These are phyloP conservation scores for Lordiphosa mommai DNA, from an alignment of 1,140 invertebrate genomes.

Conservation along the genomic window DNA sequence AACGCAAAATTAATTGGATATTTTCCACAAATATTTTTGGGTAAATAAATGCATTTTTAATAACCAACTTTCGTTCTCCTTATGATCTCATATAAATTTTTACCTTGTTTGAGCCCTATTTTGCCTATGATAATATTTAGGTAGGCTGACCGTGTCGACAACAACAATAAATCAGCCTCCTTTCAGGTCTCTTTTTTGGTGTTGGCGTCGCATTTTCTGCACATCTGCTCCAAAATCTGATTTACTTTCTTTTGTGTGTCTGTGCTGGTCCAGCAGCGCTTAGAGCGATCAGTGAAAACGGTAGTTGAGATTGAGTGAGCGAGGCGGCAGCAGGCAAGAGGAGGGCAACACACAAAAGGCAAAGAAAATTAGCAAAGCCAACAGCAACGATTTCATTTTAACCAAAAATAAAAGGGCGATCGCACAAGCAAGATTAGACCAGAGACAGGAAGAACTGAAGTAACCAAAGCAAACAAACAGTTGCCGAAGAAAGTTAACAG, in stretches of 20 bases:
- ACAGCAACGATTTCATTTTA: conserved; percentile 32
- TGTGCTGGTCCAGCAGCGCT: conserved; percentile 20
- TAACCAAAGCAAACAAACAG: conserved; percentile 7
- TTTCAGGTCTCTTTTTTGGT: conserved; percentile 13
- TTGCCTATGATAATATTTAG: conserved; percentile 72
- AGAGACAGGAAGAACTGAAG: conserved; percentile 10
- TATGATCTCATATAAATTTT: conserved; percentile 26
- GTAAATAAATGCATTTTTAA: conserved; percentile 58
- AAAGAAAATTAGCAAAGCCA: conserved; percentile 66
- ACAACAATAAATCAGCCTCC: conserved; percentile 56
- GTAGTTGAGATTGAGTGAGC: conserved; percentile 54
- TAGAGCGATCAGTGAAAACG: conserved; percentile 38
- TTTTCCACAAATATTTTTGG: conserved; percentile 13
- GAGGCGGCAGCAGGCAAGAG: conserved; percentile 19
- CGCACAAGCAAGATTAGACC: conserved; percentile 67
- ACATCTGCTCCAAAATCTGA: conserved; percentile 76
- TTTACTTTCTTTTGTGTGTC: conserved; percentile 65
- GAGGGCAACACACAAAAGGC: conserved; percentile 32
- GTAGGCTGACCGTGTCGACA: conserved; percentile 66
- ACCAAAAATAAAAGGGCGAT: conserved; percentile 63
- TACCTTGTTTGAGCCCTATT: conserved; percentile 15
- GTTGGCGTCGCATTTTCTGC: conserved; percentile 41
- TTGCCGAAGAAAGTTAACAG: background rate
- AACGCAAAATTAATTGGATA: conserved; percentile 49
- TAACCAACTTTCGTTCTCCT: conserved; percentile 19